phyloP scores from a whole-genome alignment of 2,113 vertebrate species.

The Coreoperca whiteheadi region DNA sequence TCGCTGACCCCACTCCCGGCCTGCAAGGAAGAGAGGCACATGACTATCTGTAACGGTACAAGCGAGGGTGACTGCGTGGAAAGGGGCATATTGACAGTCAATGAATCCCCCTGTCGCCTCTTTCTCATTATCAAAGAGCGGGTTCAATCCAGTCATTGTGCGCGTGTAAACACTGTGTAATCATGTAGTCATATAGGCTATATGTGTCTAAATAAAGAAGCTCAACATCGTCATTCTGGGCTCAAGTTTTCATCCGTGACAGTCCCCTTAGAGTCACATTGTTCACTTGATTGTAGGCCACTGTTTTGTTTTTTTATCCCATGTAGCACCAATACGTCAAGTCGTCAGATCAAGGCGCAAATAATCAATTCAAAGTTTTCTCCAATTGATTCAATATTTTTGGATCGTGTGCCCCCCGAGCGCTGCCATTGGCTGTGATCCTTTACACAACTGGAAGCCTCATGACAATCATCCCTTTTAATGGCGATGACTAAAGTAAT shows the following conservation, averaged over 20 bases:
- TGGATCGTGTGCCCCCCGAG: not conserved
- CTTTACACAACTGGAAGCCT: not conserved
- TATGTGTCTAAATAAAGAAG: not conserved
- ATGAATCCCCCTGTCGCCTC: not conserved
- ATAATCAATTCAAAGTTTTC: constrained; percentile 19
- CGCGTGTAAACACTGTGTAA: constrained; percentile 1
- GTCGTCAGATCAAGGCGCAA: not conserved
- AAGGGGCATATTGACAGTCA: not conserved
- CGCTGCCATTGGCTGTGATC: not conserved
- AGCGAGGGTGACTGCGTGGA: not conserved
- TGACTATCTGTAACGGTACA: constrained; percentile 8
- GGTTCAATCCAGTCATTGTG: not conserved
- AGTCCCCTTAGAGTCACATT: not conserved
- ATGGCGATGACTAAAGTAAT: constrained; percentile 12
- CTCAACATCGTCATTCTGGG: not conserved
- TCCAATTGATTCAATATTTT: not conserved
- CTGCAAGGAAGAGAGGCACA: not conserved
- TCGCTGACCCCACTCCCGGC: constrained; percentile 18
- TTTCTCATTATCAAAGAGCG: constrained; percentile 14
- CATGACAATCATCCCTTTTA: constrained; percentile 22
- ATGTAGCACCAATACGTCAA: not conserved
- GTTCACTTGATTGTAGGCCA: not conserved
- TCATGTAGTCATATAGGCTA: not conserved
- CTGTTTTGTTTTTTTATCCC: too few relatives aligned
- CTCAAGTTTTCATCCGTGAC: constrained; percentile 18